Base-by-base conservation (phyloP, 1,140 invertebrate genomes). In the Zaprionus capensis region DNA sequence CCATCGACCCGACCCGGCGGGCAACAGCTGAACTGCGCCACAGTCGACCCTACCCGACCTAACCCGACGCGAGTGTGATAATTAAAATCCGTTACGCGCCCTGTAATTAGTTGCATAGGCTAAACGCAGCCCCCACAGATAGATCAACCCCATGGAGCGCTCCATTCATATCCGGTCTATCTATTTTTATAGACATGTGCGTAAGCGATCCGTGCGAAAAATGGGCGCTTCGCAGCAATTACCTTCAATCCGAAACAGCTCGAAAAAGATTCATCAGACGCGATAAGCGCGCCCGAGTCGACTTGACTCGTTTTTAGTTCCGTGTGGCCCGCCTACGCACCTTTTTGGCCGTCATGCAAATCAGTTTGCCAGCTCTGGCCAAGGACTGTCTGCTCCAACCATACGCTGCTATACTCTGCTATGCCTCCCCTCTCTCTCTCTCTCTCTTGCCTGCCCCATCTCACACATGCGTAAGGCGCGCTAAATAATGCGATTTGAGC, bases 171-270 rank as follows among this genome's bases (percentile, higher is more conserved):
- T 87, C 76, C 84, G 73, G 70, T 15, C 69, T 81, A 87, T 84
- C 84, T 74, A 90, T 81, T 90, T 88, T 88, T 90, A 90, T 88
- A 75, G 85, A 88, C 81, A 84, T 88, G 85, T 88, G 84, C 84
- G 84, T 88, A 88, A 90, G 81, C 81, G 84, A 88, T 88, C 90
- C 90, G 90, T 91, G 90, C 90, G 82, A 91, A 91, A 91, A 90
- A 91, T 91, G 85, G 88, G 88, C 88, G 90, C 82, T 91, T 78
- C 88, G 90, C 62, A 76, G 82, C 86, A 91, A 91, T 91, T 91
- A 91, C 82, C 90, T 88, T 80, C 71, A 79, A 83, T 79, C 72
- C 73, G 69, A 76, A 71, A 76, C 76, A 71, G 55, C 75, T 82
- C 69, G 71, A 81, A 85, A 62, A 57, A 88, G 84, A 87, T 87